phyloP scores from a whole-genome alignment of 1,140 invertebrate species.

The Tetraneura akinire region DNA sequence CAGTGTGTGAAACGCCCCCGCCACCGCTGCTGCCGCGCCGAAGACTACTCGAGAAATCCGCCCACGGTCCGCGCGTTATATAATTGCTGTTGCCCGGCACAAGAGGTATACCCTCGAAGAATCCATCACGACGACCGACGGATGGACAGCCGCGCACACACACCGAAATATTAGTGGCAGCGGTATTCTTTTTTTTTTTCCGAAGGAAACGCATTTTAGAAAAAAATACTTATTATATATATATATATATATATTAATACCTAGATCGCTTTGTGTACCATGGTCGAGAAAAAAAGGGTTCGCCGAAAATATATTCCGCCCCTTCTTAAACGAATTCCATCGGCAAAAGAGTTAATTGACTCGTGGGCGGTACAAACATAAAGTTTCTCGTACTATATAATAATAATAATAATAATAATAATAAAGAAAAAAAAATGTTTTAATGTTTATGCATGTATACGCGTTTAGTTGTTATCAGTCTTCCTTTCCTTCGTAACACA shows the following conservation, averaged over 20 bases:
- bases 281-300: slow-evolving; percentile 25
- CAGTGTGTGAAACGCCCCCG: slow-evolving; percentile 28
- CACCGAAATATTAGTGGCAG: not conserved
- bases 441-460: slow-evolving; percentile 40
- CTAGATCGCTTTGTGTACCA: not conserved
- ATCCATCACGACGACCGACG: slow-evolving; percentile 27
- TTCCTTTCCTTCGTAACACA: not conserved
- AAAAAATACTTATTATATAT: slow-evolving; percentile 6
- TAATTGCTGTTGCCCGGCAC: not conserved
- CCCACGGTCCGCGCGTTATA: slow-evolving; percentile 27
- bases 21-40: slow-evolving; percentile 37
- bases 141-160: not conserved
- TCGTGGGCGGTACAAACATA: slow-evolving; percentile 38
- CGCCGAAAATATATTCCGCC: slow-evolving; percentile 51
- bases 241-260: not conserved
- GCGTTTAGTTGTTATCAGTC: not conserved
- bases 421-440: slow-evolving; percentile 20
- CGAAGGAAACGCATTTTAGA: not conserved
- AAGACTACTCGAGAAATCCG: slow-evolving; percentile 50
- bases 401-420: slow-evolving; percentile 19
- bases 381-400: slow-evolving; percentile 35
- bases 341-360: slow-evolving; percentile 46
- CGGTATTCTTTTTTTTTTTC: not conserved
- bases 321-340: slow-evolving; percentile 50
- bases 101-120: not conserved